phyloP scores from a whole-genome alignment of 2,113 vertebrate genomes.

The Halcyon malimbica region DNA sequence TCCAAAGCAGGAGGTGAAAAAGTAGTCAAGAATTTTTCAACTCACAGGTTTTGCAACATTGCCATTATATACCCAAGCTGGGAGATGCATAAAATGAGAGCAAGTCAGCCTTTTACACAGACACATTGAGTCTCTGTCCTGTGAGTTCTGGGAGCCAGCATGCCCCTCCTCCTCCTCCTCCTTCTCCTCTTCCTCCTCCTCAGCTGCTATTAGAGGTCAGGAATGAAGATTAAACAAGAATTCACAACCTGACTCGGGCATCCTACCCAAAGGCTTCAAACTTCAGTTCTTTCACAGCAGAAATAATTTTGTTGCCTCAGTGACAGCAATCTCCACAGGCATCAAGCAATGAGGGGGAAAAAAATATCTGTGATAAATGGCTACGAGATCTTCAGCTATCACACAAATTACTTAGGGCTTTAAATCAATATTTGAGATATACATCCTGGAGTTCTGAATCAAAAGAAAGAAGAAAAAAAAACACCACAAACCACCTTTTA shows the following conservation, averaged over 20 bases:
- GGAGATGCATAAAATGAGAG: neutral
- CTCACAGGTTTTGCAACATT: neutral
- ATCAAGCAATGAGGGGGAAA: neutral
- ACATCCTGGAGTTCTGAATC: neutral
- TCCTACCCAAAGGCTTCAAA: slow-evolving; percentile 5
- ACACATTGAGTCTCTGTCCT: neutral
- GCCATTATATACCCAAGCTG: neutral
- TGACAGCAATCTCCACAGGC: neutral
- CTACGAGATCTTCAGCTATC: neutral
- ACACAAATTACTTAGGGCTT: neutral
- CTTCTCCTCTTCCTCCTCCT: neutral
- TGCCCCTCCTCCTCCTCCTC: neutral
- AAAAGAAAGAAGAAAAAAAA: rapidly evolving
- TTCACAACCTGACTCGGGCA: neutral
- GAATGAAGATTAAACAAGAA: slow-evolving; percentile 3
- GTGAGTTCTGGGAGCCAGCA: neutral
- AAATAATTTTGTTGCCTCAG: neutral
- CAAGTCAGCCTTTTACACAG: neutral
- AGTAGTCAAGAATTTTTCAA: neutral
- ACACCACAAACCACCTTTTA: neutral
- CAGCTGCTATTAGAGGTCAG: neutral
- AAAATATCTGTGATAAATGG: neutral
- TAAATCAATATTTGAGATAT: neutral
- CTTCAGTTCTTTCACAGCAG: neutral
- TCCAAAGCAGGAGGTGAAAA: neutral